Conservation (phyloP, 1,140 invertebrate species). For the Meteorus sp. region DNA sequence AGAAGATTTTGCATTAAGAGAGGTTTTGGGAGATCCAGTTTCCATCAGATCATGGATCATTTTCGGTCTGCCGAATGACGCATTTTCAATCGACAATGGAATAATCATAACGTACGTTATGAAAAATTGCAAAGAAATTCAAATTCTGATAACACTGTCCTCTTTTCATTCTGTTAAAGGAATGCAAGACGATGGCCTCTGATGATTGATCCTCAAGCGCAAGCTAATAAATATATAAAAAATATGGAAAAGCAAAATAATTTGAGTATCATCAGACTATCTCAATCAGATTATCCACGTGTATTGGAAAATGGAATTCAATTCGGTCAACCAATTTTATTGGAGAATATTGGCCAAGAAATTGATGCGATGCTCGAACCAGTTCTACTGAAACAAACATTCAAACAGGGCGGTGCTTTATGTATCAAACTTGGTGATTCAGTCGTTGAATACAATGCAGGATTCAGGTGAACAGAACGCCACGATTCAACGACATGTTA, state of each 20-base stretch:
- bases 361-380: constrained; percentile 89
- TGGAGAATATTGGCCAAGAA: constrained; percentile 88
- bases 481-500: no score
- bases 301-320: constrained; percentile 91
- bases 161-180: no score
- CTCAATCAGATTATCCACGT: constrained; percentile 80
- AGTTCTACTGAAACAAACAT: constrained; percentile 83
- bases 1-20: constrained; percentile 72
- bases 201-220: constrained; percentile 94
- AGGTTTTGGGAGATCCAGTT: constrained; percentile 83
- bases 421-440: constrained; percentile 85
- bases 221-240: constrained; percentile 94
- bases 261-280: constrained; percentile 79
- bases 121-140: constrained; percentile 13
- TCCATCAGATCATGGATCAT: constrained; percentile 90
- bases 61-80: constrained; percentile 82
- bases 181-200: constrained; percentile 85
- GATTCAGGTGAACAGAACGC: constrained; percentile 89
- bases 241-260: constrained; percentile 90
- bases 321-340: constrained; percentile 83
- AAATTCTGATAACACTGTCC: not conserved
- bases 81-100: constrained; percentile 89
- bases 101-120: constrained; percentile 71
- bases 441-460: constrained; percentile 80
- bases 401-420: constrained; percentile 80